Conservation (phyloP, 1,140 invertebrate species). For the Saccostrea glomerata region DNA sequence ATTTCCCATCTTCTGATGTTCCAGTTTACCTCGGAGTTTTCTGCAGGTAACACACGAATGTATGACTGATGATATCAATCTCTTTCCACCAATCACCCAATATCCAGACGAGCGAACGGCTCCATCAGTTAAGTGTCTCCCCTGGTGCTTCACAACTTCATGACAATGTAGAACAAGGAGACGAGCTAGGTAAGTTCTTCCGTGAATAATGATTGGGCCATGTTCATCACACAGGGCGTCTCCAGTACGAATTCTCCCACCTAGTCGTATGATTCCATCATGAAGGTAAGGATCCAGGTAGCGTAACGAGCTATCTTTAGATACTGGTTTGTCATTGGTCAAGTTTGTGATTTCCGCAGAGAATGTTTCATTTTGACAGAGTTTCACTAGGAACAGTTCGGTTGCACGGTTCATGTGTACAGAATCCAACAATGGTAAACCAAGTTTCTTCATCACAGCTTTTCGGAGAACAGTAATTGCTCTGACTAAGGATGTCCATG, state of each 20-base stretch:
- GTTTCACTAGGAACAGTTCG: not conserved
- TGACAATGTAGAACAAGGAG: not conserved
- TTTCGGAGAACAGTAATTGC: not conserved
- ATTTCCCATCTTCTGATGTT: conserved; percentile 21
- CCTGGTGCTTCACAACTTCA: too few relatives aligned
- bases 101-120: not conserved
- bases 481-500: not conserved
- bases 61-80: not conserved
- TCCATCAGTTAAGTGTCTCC: too few relatives aligned
- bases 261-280: conserved; percentile 14
- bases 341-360: too few relatives aligned
- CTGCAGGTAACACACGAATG: not conserved
- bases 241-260: not conserved
- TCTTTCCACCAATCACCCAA: conserved; percentile 11
- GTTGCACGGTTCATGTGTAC: not conserved
- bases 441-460: not conserved
- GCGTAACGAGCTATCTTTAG: not conserved
- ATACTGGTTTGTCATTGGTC: too few relatives aligned
- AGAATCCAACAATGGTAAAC: not conserved
- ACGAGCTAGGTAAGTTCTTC: not conserved
- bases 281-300: not conserved
- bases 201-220: conserved; percentile 2
- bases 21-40: not conserved
- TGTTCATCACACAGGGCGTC: not conserved
- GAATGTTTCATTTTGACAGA: too few relatives aligned